Percentiles rank a stretch among this genome's conserved stretches.
Evolutionary conservation across 2,888 invertebrate genomes (phyloP).

Genomic region (Noctua fimbriata): DNA sequence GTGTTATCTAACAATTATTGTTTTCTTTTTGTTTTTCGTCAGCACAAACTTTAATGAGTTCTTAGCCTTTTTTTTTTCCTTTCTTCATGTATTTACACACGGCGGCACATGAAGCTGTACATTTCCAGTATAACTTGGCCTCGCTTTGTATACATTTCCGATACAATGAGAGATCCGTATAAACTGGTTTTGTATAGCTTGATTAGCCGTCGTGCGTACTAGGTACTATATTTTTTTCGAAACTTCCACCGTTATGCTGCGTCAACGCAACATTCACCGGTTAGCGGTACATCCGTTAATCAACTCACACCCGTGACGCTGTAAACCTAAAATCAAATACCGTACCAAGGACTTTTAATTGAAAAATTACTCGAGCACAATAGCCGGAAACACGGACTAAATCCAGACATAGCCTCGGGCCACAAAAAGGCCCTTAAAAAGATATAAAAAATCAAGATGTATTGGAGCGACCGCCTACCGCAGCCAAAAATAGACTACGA

Average conservation of each 20-base stretch:
- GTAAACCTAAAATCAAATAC: constrained; percentile 51
- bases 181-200: too few species aligned
- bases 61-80: not conserved
- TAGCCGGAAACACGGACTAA: constrained; percentile 87
- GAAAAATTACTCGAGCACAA: constrained; percentile 82
- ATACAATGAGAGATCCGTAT: too few species aligned
- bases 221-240: not conserved
- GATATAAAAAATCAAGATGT: constrained; percentile 82
- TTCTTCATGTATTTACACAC: not conserved
- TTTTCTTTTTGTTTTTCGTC: not conserved
- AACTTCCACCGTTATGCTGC: not conserved
- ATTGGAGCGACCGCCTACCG: constrained; percentile 89
- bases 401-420: constrained; percentile 82
- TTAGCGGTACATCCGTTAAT: constrained; percentile 3
- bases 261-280: not conserved
- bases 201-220: too few species aligned
- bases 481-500: constrained; percentile 88
- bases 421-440: constrained; percentile 83
- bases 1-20: not conserved
- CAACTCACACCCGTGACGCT: constrained; percentile 35
- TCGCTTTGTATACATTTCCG: too few species aligned
- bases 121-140: too few species aligned
- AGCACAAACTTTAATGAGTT: not conserved
- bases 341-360: constrained; percentile 74
- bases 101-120: too few species aligned